A percentile compares a stretch with the other conserved stretches of the same genome.
Evolutionary conservation across 1,140 invertebrate genomes (phyloP).

Genomic region (Anadara kagoshimensis): DNA sequence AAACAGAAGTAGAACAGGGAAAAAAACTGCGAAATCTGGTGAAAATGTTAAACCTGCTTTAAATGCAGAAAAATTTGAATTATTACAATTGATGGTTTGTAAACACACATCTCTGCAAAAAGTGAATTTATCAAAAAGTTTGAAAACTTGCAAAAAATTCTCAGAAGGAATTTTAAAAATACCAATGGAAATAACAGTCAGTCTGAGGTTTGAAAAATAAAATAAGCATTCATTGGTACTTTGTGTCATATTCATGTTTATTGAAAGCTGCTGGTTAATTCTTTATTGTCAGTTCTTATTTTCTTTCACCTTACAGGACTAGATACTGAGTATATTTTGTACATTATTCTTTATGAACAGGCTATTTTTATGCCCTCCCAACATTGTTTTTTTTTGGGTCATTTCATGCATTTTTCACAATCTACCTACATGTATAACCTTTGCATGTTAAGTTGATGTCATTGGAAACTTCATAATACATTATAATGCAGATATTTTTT

Average conservation of each 20-base stretch:
- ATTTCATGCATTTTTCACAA: conserved; percentile 3
- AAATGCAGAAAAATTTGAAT: conserved; percentile 15
- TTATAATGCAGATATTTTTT: conserved; percentile 6
- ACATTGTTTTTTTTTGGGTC: neutral
- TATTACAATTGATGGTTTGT: conserved; percentile 7
- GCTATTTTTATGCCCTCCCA: conserved; percentile 10
- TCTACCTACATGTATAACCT: conserved; percentile 8
- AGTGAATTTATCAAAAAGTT: no score
- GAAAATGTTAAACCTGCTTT: conserved; percentile 16
- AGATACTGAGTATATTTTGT: conserved; percentile 6
- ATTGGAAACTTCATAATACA: conserved; percentile 9
- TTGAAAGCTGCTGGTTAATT: conserved; percentile 15
- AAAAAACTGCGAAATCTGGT: neutral
- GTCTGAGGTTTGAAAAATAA: no score
- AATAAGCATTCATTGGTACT: no score
- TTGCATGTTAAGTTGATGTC: conserved; percentile 6
- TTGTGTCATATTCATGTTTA: conserved; percentile 1
- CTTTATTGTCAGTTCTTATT: conserved; percentile 4
- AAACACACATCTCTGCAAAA: no score
- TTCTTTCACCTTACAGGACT: conserved; percentile 4
- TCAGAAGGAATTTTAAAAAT: conserved; percentile 7
- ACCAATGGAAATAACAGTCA: conserved; percentile 1
- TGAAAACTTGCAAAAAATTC: neutral
- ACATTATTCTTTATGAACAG: conserved; percentile 1
- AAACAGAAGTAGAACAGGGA: conserved; percentile 8